These are phyloP conservation scores for Neoarius graeffei DNA, from an alignment of 2,113 vertebrate genomes.

Conservation along the genomic window DNA sequence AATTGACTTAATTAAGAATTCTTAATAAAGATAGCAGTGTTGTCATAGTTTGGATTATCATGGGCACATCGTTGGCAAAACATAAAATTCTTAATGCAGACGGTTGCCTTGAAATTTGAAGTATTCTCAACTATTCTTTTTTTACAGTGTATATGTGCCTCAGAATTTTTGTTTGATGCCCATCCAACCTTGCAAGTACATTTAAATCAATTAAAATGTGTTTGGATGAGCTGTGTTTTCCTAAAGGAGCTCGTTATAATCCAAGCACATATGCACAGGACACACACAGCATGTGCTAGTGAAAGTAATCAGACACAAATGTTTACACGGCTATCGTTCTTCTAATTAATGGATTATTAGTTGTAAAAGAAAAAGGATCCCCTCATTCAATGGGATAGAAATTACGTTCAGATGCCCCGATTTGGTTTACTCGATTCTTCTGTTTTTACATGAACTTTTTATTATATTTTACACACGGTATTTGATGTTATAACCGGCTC, in stretches of 20 bases:
- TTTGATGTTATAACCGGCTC: too few species aligned
- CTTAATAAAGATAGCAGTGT: too few species aligned
- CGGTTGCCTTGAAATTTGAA: too few species aligned
- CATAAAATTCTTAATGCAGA: too few species aligned
- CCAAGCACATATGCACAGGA: not conserved
- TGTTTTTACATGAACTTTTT: not conserved
- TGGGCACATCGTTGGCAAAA: too few species aligned
- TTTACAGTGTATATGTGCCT: too few species aligned
- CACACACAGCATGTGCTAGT: not conserved
- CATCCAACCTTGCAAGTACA: not conserved
- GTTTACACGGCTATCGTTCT: not conserved
- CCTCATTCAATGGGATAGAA: not conserved
- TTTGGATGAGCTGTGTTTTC: not conserved
- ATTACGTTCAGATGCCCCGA: not conserved
- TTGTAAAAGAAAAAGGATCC: not conserved
- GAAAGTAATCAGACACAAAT: not conserved
- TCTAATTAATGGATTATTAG: not conserved
- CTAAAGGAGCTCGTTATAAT: not conserved
- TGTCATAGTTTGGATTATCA: too few species aligned
- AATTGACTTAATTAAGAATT: too few species aligned
- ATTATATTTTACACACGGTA: too few species aligned
- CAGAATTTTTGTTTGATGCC: not conserved
- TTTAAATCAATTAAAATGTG: not conserved
- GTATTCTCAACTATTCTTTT: too few species aligned
- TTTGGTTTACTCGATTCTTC: not conserved